Percentiles rank a stretch among this genome's conserved stretches.
These are phyloP conservation scores for Novumbra hubbsi DNA, from an alignment of 2,797 vertebrate genomes.

Conservation along the genomic window DNA sequence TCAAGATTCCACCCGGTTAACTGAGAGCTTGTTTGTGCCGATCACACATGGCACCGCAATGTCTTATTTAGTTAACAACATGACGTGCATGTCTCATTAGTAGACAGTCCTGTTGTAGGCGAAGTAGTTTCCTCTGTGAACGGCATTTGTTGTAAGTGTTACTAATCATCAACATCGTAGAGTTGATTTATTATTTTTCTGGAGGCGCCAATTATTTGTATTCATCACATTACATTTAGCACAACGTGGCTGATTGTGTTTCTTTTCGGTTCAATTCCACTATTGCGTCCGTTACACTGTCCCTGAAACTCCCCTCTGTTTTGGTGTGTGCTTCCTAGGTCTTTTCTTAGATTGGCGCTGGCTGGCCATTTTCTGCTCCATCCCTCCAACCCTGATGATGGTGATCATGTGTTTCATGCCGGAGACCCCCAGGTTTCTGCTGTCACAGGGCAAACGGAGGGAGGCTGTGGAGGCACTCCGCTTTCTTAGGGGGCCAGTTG, in stretches of 20 bases:
- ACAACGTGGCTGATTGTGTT: too few relatives aligned
- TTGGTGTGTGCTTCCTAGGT: conserved; percentile 54
- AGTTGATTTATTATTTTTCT: too few relatives aligned
- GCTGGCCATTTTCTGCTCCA: conserved; percentile 84
- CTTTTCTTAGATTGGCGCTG: conserved; percentile 84
- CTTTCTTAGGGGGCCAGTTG: conserved; percentile 83
- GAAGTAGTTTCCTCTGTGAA: not conserved
- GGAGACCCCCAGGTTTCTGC: conserved; percentile 87
- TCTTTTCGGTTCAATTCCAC: not conserved
- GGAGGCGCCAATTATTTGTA: too few relatives aligned
- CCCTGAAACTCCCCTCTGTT: not conserved
- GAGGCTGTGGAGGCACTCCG: conserved; percentile 80
- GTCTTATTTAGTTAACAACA: conserved; percentile 44
- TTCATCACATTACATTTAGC: too few relatives aligned
- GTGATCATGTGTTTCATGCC: conserved; percentile 89
- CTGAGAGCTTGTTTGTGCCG: conserved; percentile 9
- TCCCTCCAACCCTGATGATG: conserved; percentile 82
- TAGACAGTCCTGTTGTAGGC: conserved; percentile 16
- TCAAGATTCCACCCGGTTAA: conserved; percentile 10
- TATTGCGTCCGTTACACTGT: not conserved
- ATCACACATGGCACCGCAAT: conserved; percentile 1
- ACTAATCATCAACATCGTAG: too few relatives aligned
- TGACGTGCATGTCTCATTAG: conserved; percentile 20
- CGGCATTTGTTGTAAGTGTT: not conserved
- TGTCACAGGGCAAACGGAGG: conserved; percentile 69